Percentiles rank a stretch among this genome's conserved stretches.
These are phyloP conservation scores for Tragopan temminckii DNA, from an alignment of 2,797 vertebrate species.

Conservation along the genomic window DNA sequence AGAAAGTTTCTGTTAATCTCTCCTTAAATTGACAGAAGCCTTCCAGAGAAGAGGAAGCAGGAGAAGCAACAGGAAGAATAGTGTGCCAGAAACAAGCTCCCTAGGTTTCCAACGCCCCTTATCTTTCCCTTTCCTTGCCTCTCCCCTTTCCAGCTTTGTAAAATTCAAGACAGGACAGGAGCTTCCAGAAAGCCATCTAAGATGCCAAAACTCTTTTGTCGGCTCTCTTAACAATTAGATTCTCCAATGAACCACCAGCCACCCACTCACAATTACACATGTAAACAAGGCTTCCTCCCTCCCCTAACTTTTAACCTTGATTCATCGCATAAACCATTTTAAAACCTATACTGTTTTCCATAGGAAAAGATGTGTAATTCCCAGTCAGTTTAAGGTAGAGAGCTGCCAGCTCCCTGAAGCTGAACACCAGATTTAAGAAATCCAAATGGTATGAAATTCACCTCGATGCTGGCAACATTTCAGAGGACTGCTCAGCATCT, in stretches of 20 bases:
- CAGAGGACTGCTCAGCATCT: neutral
- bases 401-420: neutral
- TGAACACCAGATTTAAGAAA: neutral
- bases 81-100: neutral
- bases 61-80: neutral
- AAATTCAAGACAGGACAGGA: neutral
- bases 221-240: neutral
- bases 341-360: constrained; percentile 5
- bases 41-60: neutral
- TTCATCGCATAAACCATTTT: neutral
- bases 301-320: neutral
- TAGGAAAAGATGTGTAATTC: neutral
- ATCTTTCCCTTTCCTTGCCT: neutral
- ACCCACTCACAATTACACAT: neutral
- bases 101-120: neutral
- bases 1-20: neutral
- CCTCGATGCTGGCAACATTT: neutral
- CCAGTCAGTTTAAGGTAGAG: neutral
- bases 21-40: neutral
- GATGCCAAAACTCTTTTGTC: neutral
- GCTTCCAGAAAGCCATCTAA: neutral
- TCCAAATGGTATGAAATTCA: neutral
- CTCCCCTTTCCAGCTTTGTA: neutral
- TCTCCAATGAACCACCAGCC: neutral
- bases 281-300: neutral